Evolutionary conservation across 2,888 invertebrate genomes (phyloP), one percentile per base, ranked within the genome.

Genomic region (Chorisops tibialis): DNA sequence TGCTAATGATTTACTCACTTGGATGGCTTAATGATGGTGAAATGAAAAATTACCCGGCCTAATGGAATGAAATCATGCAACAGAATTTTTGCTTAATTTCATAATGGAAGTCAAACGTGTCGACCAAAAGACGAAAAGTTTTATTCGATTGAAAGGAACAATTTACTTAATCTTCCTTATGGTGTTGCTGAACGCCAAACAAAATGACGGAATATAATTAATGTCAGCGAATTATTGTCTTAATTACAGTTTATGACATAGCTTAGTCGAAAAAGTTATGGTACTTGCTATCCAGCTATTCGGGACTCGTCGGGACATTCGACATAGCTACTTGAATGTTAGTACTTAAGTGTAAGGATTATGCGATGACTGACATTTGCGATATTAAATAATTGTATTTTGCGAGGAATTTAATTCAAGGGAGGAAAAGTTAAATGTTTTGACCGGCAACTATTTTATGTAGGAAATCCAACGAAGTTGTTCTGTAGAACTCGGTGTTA

Each of bases 11-110:
- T 50, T 18, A 50, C 37, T 50, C 50, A 35, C 24, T 50, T 50
- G 6, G 35, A 50, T 50, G 50, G 37, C 37, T 50, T 35, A 50
- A 50, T 50, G 50, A 50, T 50, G 50, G 24, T 35, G 50, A 50
- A 50, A 50, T 50, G 50, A 50, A 50, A 50, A 35, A 50, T 50
- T 50, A 30, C 37, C 30, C 11, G n/a, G n/a, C 24, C 37, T 50
- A 50, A 50, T 50, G 50, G 50, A 24, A 50, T 50, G 50, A 50
- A 50, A 50, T 50, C 50, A 50, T 50, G 50, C 50, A 50, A 50
- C 22, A 50, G 16, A 50, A 22, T 50, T 50, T 50, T 47, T 47
- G 47, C 47, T 47, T 47, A 47, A 47, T 47, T 21, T 47, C 47
- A 47, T 47, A 47, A 47, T 47, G 47, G 47, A 47, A 47, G 47